Base-by-base conservation (phyloP, 2,888 invertebrate genomes). In the Agriopis leucophaearia region DNA sequence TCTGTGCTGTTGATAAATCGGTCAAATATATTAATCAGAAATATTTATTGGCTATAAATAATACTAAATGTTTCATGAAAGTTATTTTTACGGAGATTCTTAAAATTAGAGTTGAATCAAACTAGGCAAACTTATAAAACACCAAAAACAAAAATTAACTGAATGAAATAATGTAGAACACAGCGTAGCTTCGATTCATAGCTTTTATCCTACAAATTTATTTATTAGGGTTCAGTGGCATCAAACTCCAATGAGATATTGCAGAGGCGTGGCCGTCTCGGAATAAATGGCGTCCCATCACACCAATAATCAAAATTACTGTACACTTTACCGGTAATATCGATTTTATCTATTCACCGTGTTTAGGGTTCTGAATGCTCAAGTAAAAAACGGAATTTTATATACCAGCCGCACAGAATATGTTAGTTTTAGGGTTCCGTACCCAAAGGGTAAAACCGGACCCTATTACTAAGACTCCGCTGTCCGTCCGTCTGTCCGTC, bases 321-420 rank as follows among this genome's bases (percentile, higher is more conserved):
- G 66, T 63, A 51, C 68, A 64, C 63, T 48, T 63, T 67, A 54
- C 40, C 57, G 51, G 56, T 40, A 45, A 56, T 60, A 69, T 69
- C 60, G 68, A 69, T 69, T 64, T 69, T 64, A 64, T 69, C 68
- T 69, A 56, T 60, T 44, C 56, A 55, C 52, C 51, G 10, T 8
- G 10, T 56, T 55, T 64, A 57, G 68, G 47, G 68, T 64, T 60
- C 68, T 36, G 35, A 15, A 16, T 3, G 9, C 10, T n/a, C 1
- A 2, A 50, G 9, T n/a, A 16, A 15, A 27, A 12, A 48, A 57
- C 27, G 12, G 15, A 50, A 7, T 51, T 8, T 18, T 40, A 0
- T 40, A 12, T 38, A 15, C 12, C 45, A n/a, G 6, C 5, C 45
- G 5, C 12, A 42, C 13, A n/a, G 9, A 36, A n/a, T 27, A 5